Evolutionary conservation across 2,888 invertebrate genomes (phyloP).

Genomic region (Agonopterix heracliana): DNA sequence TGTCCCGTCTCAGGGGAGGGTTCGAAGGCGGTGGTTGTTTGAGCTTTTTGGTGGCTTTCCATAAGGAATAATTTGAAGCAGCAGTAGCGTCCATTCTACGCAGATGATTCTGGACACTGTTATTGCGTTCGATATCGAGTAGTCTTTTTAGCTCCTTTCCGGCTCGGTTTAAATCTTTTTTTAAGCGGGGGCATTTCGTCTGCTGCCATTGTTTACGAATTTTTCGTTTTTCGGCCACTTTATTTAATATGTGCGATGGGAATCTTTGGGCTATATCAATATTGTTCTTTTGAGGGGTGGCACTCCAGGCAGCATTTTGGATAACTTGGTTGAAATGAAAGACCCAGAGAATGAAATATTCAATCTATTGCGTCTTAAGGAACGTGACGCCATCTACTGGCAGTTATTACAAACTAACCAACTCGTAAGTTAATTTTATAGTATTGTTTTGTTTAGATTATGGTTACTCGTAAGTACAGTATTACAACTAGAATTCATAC

Average conservation of each 20-base stretch:
- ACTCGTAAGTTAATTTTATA: too few species aligned
- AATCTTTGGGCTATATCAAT: background rate
- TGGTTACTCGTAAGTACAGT: too few species aligned
- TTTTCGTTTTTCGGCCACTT: background rate
- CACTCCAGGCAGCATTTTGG: constrained; percentile 1
- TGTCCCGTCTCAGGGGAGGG: constrained; percentile 3
- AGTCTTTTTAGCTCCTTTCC: background rate
- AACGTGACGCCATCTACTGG: too few species aligned
- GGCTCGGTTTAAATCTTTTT: background rate
- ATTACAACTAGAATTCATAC: too few species aligned
- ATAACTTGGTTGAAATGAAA: constrained; percentile 5
- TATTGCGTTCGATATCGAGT: background rate
- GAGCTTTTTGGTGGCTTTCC: constrained; percentile 8
- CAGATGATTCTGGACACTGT: background rate
- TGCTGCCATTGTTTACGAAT: constrained; percentile 2
- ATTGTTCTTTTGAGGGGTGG: background rate
- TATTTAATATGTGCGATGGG: background rate
- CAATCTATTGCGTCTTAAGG: too few species aligned
- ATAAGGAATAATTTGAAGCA: constrained; percentile 5
- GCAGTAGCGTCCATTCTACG: background rate
- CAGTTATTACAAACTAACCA: too few species aligned
- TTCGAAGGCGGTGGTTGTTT: constrained; percentile 4
- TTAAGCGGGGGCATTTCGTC: background rate
- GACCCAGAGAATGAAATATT: too few species aligned
- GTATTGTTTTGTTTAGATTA: too few species aligned